These are phyloP conservation scores for Cheumatopsyche charites DNA, from an alignment of 1,140 invertebrate species.

Conservation along the genomic window DNA sequence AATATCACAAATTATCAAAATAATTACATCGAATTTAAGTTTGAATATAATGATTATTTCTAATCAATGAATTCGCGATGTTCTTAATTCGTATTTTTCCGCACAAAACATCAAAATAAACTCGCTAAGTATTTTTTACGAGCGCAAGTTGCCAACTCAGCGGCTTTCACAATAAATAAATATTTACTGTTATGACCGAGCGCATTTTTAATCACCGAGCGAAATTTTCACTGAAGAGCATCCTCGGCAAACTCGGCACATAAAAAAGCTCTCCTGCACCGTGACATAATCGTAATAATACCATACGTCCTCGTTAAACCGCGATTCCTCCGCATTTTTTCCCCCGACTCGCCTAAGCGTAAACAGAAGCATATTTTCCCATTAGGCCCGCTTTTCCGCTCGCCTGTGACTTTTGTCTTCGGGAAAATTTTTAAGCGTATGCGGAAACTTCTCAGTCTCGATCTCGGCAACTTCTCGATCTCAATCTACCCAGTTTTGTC, in stretches of 20 bases:
- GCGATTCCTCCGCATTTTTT: no score
- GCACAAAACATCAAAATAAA: neutral
- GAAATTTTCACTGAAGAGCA: slow-evolving; percentile 1
- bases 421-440: no score
- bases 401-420: neutral
- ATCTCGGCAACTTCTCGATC: no score
- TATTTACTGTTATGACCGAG: neutral
- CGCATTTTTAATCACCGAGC: neutral
- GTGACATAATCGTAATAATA: slow-evolving; percentile 31
- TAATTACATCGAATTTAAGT: no score
- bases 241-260: neutral
- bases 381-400: neutral
- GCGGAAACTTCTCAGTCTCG: no score
- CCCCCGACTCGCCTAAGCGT: slow-evolving; percentile 17
- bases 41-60: no score
- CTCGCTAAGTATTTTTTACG: no score
- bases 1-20: no score
- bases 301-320: slow-evolving; percentile 21
- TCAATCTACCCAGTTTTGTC: no score
- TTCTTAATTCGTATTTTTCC: no score
- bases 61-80: no score
- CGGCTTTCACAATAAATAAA: neutral
- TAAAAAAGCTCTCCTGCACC: neutral
- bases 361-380: slow-evolving; percentile 24
- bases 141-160: no score